Conservation (phyloP, 2,113 vertebrate genomes). For the Hippolais icterina region DNA sequence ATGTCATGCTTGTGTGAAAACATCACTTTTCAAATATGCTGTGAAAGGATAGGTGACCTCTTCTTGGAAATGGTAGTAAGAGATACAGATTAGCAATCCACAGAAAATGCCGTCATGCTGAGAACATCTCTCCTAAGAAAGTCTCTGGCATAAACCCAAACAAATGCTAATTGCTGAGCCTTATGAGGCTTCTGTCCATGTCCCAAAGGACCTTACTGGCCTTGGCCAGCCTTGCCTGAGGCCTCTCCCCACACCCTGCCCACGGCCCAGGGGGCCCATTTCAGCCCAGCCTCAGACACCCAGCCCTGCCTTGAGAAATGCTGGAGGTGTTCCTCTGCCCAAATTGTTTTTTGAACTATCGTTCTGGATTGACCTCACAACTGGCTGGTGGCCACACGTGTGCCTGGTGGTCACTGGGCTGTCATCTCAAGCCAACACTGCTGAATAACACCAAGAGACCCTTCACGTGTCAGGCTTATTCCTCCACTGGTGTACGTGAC, state of each 20-base stretch:
- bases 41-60: background rate
- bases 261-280: background rate
- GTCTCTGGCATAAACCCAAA: background rate
- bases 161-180: background rate
- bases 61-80: background rate
- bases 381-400: rapidly evolving
- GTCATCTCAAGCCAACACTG: background rate
- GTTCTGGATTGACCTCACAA: background rate
- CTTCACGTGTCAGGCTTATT: rapidly evolving
- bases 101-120: background rate
- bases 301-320: background rate
- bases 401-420: background rate
- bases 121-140: background rate
- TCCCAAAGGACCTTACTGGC: background rate
- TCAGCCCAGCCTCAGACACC: background rate
- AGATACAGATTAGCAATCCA: background rate
- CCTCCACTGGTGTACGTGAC: background rate
- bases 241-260: background rate
- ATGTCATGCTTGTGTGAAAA: background rate
- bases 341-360: background rate
- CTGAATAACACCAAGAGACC: background rate
- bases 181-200: rapidly evolving
- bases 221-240: background rate
- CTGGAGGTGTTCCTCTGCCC: background rate
- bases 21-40: background rate